phyloP scores from a whole-genome alignment of 1,140 invertebrate species.

The Pogonognathellus flavescens region DNA sequence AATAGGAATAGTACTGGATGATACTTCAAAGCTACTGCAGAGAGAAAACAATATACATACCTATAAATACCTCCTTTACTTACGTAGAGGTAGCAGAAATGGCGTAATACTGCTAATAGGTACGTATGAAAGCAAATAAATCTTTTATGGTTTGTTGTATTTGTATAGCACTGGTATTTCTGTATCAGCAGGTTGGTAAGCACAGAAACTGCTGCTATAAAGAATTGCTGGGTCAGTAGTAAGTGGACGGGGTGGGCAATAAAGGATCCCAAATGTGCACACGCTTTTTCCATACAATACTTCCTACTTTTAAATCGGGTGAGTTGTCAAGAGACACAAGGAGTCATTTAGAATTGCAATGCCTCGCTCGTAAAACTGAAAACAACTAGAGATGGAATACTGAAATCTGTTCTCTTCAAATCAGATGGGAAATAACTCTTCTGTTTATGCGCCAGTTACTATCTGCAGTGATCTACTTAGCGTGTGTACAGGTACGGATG shows the following conservation, averaged over 20 bases:
- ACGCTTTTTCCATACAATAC: not conserved
- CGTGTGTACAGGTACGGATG: no score
- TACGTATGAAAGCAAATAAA: constrained; percentile 8
- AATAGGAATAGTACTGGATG: no score
- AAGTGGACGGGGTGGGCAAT: no score
- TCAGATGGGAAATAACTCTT: constrained; percentile 12
- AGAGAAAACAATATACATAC: no score
- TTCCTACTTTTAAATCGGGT: not conserved
- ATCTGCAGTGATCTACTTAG: no score
- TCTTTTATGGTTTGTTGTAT: constrained; percentile 30
- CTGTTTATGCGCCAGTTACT: no score
- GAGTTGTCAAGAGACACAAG: not conserved
- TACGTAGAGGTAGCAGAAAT: no score
- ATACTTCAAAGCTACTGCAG: no score
- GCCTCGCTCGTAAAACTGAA: not conserved
- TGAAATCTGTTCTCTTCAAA: not conserved
- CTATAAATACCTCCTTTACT: no score
- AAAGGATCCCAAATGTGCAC: not conserved
- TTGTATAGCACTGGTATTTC: not conserved
- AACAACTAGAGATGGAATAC: not conserved
- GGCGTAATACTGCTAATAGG: no score
- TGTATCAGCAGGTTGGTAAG: constrained; percentile 1
- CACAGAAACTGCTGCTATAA: not conserved
- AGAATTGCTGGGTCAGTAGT: no score
- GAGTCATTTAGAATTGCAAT: constrained; percentile 3